These are phyloP conservation scores for Hiodon alosoides DNA, from an alignment of 2,113 vertebrate genomes.

Conservation along the genomic window DNA sequence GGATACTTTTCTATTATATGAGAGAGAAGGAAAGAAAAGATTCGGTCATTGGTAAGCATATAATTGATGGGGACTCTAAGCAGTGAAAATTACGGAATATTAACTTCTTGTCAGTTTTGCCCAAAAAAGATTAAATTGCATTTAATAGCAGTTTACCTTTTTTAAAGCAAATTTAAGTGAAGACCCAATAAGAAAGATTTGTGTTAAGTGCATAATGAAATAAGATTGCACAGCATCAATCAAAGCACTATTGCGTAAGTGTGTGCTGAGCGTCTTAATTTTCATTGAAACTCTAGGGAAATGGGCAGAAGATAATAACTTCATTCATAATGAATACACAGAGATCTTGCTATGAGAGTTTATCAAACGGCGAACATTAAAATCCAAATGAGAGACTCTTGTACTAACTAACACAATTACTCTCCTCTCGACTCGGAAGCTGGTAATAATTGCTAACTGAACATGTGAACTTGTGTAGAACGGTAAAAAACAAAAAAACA, in stretches of 20 bases:
- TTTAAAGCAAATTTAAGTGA: constrained; percentile 40
- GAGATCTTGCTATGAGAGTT: too few relatives aligned
- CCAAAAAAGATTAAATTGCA: constrained; percentile 55
- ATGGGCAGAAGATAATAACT: constrained; percentile 50
- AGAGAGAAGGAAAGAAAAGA: constrained; percentile 57
- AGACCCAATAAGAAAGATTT: constrained; percentile 38
- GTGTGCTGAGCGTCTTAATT: constrained; percentile 55
- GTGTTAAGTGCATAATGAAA: constrained; percentile 43
- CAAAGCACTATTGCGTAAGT: constrained; percentile 56
- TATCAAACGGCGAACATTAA: constrained; percentile 42
- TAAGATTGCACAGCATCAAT: constrained; percentile 58
- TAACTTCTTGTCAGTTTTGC: constrained; percentile 40
- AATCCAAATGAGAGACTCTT: constrained; percentile 17
- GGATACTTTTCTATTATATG: constrained; percentile 41
- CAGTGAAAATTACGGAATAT: constrained; percentile 38
- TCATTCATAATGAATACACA: constrained; percentile 47
- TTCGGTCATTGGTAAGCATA: constrained; percentile 43
- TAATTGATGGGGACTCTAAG: constrained; percentile 51
- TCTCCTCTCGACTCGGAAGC: not conserved
- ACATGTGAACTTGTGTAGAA: too few relatives aligned
- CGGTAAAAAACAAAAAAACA: too few relatives aligned
- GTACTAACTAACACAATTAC: not conserved
- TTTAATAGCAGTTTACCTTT: constrained; percentile 56
- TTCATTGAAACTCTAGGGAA: constrained; percentile 51
- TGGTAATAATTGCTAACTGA: not conserved